A percentile compares a stretch with the other conserved stretches of the same genome.
These are phyloP conservation scores for Galbula dea DNA, from an alignment of 2,113 vertebrate genomes.

Conservation along the genomic window DNA sequence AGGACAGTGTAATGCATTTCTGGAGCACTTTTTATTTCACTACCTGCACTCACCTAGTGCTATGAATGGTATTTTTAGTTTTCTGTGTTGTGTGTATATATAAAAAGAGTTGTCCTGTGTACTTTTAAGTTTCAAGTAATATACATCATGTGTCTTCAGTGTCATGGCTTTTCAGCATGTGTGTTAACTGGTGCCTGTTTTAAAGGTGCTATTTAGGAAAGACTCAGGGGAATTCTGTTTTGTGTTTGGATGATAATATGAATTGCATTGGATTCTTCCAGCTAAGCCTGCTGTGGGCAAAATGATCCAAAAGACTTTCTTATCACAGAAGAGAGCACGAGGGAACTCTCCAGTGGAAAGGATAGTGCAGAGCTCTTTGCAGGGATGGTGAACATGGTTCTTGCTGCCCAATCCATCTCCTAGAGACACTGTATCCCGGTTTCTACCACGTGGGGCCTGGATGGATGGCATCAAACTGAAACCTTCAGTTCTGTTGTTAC, in stretches of 20 bases:
- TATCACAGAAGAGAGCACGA: not conserved
- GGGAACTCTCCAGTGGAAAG: not conserved
- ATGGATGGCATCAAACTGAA: not conserved
- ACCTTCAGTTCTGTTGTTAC: not conserved
- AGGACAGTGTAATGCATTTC: constrained; percentile 9
- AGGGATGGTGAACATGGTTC: not conserved
- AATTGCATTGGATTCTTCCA: constrained; percentile 26
- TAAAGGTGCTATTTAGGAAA: constrained; percentile 13
- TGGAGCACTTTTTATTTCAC: not conserved
- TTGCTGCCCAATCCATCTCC: not conserved
- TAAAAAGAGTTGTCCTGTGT: not conserved
- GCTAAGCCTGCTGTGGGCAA: not conserved
- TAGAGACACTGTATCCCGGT: not conserved
- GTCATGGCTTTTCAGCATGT: not conserved
- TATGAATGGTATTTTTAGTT: constrained; percentile 2
- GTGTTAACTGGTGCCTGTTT: constrained; percentile 7
- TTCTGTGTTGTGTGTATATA: not conserved
- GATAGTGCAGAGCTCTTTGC: not conserved
- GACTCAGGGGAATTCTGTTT: not conserved
- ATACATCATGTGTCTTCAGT: not conserved
- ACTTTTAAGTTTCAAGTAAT: not conserved
- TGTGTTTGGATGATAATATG: not conserved
- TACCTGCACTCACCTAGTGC: not conserved
- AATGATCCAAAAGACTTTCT: constrained; percentile 36
- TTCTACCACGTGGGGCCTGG: not conserved